These are phyloP conservation scores for Epinephelus fuscoguttatus DNA, from an alignment of 2,113 vertebrate species.

Conservation along the genomic window DNA sequence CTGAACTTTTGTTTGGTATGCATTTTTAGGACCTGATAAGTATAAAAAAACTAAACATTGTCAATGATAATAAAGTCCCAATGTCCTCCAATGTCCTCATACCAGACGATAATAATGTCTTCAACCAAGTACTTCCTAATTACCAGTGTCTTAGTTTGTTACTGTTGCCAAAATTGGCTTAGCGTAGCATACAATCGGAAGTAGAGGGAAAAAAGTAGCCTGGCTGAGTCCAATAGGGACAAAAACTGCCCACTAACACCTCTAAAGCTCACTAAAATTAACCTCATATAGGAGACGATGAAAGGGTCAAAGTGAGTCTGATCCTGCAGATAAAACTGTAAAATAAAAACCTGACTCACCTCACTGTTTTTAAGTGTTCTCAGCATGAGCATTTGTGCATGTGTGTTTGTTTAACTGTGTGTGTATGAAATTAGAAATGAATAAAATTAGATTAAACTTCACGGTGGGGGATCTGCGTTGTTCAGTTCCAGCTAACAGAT, in stretches of 20 bases:
- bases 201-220: no score
- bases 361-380: background rate
- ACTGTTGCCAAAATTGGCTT: no score
- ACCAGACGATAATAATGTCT: no score
- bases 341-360: background rate
- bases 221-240: background rate
- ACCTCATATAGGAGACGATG: background rate
- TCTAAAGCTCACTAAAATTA: background rate
- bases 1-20: no score
- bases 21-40: no score
- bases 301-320: background rate
- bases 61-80: no score
- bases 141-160: no score
- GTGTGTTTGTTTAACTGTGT: slow-evolving; percentile 22
- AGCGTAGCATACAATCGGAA: no score
- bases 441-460: slow-evolving; percentile 20
- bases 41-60: no score
- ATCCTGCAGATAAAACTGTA: background rate
- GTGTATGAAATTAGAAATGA: background rate
- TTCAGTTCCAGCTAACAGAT: background rate
- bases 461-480: background rate
- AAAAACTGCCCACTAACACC: background rate
- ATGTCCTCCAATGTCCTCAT: no score
- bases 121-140: no score
- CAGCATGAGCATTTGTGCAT: background rate